Base-by-base conservation (phyloP, 2,888 invertebrate species). In the Netelia virgata region DNA sequence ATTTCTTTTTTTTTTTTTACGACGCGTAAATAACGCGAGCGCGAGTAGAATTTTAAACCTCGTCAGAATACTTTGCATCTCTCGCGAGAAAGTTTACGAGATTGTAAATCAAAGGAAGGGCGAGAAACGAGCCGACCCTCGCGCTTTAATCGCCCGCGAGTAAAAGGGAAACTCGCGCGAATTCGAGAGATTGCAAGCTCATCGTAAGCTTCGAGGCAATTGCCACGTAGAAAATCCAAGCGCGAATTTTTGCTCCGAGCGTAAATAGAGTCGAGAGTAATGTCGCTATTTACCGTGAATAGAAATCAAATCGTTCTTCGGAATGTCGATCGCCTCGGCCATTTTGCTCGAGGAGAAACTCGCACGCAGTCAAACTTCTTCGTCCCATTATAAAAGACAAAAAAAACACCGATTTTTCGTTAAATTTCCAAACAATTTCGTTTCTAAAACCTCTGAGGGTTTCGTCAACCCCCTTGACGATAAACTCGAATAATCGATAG, bases 111-210 rank as follows among this genome's bases (percentile, higher is more conserved):
- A 90, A 89, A 76, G 28, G 28, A 3, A 61, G 83, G 18, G 63
- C 16, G 53, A 23, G 72, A 20, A 9, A 36, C 14, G 36, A 28
- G 20, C 53, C 63, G 78, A 86, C 83, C 6, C 47, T 47, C 82
- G 87, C 87, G 82, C 84, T 91, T 91, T 28, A 90, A 91, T 91
- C 88, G 88, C 86, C 88, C 28, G 28, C 28, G 87, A 88, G 88
- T 90, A 89, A 89, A 90, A 86, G 82, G 85, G 83, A 85, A 87
- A 47, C 28, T 47, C n/a, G 8, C 14, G 14, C 85, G 87, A 28
- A 3, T 28, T 87, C 86, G 84, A 87, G 83, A n/a, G 85, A 70
- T 78, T 72, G 78, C 78, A 78, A 78, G 70, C 70, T 63, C 70
- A 78, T 63, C 70, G 78, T 80, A 83, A 87, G 81, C 84, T 72